Evolutionary conservation across 23 tunicate genomes (phyloP).

Genomic region (Phallusia fumigata): DNA sequence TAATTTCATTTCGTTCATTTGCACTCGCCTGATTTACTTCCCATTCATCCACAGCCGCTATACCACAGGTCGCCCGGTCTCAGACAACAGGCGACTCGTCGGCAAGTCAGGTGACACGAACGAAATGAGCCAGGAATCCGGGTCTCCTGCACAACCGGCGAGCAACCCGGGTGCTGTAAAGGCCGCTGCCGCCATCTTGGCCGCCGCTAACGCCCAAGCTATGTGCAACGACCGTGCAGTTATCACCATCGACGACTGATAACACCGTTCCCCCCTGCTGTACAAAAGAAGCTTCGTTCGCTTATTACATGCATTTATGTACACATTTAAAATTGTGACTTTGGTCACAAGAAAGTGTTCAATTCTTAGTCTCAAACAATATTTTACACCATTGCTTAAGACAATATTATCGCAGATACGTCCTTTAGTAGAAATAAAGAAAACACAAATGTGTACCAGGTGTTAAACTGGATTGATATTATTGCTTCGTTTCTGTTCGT

Average conservation of each 20-base stretch:
- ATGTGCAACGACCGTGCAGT: constrained; percentile 36
- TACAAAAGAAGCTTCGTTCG: not conserved
- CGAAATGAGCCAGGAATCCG: not conserved
- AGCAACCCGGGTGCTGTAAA: constrained; percentile 23
- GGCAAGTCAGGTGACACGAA: not conserved
- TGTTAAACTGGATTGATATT: no score
- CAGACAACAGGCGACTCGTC: constrained; percentile 5
- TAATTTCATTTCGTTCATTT: constrained; percentile 8
- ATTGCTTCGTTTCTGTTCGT: no score
- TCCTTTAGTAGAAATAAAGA: no score
- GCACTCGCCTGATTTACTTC: constrained; percentile 4
- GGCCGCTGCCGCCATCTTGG: constrained; percentile 48
- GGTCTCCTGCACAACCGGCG: not conserved
- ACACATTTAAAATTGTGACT: not conserved
- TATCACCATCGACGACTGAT: constrained; percentile 64
- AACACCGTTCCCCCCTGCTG: not conserved
- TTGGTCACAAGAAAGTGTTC: not conserved
- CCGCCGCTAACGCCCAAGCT: constrained; percentile 46
- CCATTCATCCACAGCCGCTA: constrained; percentile 13
- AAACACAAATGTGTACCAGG: no score
- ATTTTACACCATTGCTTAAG: no score
- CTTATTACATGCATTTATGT: not conserved
- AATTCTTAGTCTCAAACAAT: no score
- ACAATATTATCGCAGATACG: no score
- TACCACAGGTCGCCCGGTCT: constrained; percentile 13